Percentiles rank a stretch among this genome's conserved stretches.
Evolutionary conservation across 2,888 invertebrate genomes (phyloP).

Genomic region (Epinotia ramella): DNA sequence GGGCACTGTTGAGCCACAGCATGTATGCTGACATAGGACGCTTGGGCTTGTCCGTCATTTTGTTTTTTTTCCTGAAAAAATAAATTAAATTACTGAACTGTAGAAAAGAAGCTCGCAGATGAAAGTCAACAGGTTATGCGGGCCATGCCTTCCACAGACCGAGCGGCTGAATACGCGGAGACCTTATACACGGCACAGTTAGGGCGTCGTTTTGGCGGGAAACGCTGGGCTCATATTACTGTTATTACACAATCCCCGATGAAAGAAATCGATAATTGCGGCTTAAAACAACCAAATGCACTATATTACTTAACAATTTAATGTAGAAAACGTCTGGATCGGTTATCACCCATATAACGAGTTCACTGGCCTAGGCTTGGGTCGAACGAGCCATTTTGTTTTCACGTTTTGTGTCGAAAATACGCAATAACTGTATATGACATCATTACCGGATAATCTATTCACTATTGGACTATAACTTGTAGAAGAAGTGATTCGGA

Average conservation of each 20-base stretch:
- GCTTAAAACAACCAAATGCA: constrained; percentile 48
- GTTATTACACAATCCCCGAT: constrained; percentile 42
- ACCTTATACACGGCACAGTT: constrained; percentile 63
- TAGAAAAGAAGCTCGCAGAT: constrained; percentile 53
- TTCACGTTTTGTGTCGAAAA: constrained; percentile 83
- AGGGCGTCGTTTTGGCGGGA: constrained; percentile 84
- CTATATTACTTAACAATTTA: constrained; percentile 34
- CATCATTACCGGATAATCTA: constrained; percentile 79
- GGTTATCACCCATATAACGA: constrained; percentile 80
- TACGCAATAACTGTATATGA: constrained; percentile 81
- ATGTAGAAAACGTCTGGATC: constrained; percentile 54
- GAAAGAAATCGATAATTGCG: constrained; percentile 34
- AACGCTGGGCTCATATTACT: constrained; percentile 59
- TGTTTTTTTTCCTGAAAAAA: constrained; percentile 84
- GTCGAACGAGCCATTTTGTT: constrained; percentile 85
- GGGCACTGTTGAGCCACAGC: constrained; percentile 96
- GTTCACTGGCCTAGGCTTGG: constrained; percentile 84
- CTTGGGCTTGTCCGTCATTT: constrained; percentile 96
- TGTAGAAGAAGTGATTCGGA: constrained; percentile 80
- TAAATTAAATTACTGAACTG: constrained; percentile 47
- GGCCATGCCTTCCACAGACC: constrained; percentile 59
- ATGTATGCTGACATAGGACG: constrained; percentile 97
- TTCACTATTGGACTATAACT: constrained; percentile 74
- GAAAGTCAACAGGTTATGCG: constrained; percentile 66
- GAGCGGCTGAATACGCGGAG: constrained; percentile 62